Evolutionary conservation across 2,113 vertebrate species (phyloP).

Genomic region (Dendropsophus ebraccatus): DNA sequence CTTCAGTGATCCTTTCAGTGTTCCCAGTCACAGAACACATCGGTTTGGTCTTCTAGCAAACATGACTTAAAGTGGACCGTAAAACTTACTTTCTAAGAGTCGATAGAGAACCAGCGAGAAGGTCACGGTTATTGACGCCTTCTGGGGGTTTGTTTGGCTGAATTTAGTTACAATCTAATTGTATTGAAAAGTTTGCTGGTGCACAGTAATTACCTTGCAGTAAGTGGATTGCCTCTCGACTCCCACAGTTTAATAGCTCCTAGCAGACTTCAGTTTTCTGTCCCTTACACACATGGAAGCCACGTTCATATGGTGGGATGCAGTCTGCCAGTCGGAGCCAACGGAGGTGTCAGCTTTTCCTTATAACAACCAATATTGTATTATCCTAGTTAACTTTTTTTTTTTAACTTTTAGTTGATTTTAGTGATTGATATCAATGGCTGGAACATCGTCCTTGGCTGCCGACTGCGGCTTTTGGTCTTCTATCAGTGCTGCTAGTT

Average conservation of each 20-base stretch:
- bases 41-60: not conserved
- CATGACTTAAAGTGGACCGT: constrained; percentile 8
- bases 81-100: not conserved
- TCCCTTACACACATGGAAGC: not conserved
- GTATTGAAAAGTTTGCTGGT: constrained; percentile 17
- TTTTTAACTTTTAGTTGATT: not conserved
- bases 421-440: not conserved
- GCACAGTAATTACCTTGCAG: constrained; percentile 23
- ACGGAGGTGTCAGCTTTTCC: not conserved
- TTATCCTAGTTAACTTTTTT: not conserved
- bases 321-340: not conserved
- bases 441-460: not conserved
- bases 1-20: not conserved
- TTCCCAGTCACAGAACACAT: not conserved
- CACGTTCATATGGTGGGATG: not conserved
- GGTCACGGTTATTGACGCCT: constrained; percentile 2
- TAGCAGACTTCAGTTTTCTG: not conserved
- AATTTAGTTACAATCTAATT: constrained; percentile 27
- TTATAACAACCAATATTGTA: not conserved
- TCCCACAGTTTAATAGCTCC: constrained; percentile 44
- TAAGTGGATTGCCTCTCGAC: constrained; percentile 23
- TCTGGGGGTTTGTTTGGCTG: constrained; percentile 43
- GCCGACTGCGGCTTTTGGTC: constrained; percentile 3
- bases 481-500: not conserved
- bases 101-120: not conserved